Evolutionary conservation across 92 coral and sea anemone genomes (phyloP).

Genomic region (Actinostola sp.): DNA sequence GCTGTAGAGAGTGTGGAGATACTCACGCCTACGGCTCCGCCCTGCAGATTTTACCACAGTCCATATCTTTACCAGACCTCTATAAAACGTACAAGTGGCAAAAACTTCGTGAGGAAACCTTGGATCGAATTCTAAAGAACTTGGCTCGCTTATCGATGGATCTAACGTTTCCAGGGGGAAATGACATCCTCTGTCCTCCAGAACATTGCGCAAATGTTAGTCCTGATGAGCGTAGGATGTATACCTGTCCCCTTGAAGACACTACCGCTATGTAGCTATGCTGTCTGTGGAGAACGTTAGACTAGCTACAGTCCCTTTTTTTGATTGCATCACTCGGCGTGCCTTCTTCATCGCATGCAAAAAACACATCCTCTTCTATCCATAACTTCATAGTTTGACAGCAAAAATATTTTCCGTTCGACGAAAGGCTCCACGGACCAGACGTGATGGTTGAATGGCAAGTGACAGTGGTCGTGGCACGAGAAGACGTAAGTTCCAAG

Average conservation of each 20-base stretch:
- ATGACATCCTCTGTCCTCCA: constrained; percentile 30
- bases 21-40: not conserved
- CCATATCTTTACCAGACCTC: constrained; percentile 62
- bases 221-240: constrained; percentile 37
- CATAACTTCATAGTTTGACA: constrained; percentile 51
- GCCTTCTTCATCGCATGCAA: constrained; percentile 25
- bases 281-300: constrained; percentile 59
- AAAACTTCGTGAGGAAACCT: constrained; percentile 53
- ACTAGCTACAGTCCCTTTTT: constrained; percentile 51
- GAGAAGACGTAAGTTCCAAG: constrained; percentile 57
- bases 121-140: constrained; percentile 59
- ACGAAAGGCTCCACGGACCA: constrained; percentile 72
- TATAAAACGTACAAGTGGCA: constrained; percentile 57
- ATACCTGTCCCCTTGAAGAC: constrained; percentile 56
- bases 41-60: constrained; percentile 5
- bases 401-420: constrained; percentile 52
- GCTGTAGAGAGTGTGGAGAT: constrained; percentile 11
- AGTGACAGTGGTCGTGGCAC: constrained; percentile 37
- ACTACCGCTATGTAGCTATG: constrained; percentile 33
- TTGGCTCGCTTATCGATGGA: constrained; percentile 39
- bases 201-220: constrained; percentile 23
- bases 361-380: constrained; percentile 50
- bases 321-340: constrained; percentile 24
- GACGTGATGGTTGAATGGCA: constrained; percentile 56
- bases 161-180: constrained; percentile 37